Conservation (phyloP, 2,113 vertebrate species). For the Anguilla rostrata region DNA sequence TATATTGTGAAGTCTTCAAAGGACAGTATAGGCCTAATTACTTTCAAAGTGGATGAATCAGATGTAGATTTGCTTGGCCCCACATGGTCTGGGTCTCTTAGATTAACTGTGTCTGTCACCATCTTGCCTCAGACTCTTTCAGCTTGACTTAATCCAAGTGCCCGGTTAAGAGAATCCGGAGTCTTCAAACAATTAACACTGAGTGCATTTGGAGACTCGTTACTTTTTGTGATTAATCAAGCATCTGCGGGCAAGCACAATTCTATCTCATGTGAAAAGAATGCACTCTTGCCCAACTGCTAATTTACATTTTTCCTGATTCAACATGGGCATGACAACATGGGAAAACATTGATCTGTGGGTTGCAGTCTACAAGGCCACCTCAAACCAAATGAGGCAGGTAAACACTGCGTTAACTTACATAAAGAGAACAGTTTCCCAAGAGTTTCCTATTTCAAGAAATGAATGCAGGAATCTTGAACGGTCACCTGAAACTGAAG, state of each 20-base stretch:
- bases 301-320: background rate
- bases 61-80: background rate
- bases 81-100: background rate
- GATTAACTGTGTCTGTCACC: background rate
- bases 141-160: background rate
- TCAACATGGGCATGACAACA: conserved; percentile 3
- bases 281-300: background rate
- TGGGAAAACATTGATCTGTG: background rate
- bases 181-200: background rate
- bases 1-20: background rate
- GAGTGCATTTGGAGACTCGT: background rate
- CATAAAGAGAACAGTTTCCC: background rate
- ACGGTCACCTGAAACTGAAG: background rate
- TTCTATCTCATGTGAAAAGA: background rate
- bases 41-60: background rate
- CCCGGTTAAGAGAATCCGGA: background rate
- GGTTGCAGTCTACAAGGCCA: background rate
- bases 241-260: too few relatives aligned
- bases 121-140: background rate
- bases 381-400: background rate
- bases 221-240: background rate
- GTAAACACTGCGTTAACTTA: background rate
- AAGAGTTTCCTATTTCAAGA: background rate
- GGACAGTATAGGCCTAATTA: background rate
- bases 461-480: background rate